These are phyloP conservation scores for Diarsia mendica DNA, from an alignment of 2,888 invertebrate genomes.

Conservation along the genomic window DNA sequence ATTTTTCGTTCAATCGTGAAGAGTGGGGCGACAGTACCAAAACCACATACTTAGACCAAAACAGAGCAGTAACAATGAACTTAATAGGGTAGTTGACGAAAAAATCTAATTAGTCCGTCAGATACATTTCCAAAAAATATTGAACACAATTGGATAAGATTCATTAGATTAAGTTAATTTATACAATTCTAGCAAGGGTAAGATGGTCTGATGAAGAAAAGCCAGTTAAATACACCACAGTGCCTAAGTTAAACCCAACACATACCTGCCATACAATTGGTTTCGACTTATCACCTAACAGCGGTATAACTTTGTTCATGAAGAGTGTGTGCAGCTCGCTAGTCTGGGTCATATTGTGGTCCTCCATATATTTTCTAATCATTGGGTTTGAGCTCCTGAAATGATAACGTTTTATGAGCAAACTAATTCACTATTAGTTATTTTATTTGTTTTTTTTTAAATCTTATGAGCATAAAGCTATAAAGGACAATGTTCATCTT, in stretches of 20 bases:
- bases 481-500: background rate
- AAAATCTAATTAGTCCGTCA: too few relatives aligned
- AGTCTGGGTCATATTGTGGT: constrained; percentile 71
- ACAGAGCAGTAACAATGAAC: too few relatives aligned
- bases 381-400: constrained; percentile 81
- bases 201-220: background rate
- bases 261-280: constrained; percentile 85
- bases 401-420: constrained; percentile 1
- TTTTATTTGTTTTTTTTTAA: background rate
- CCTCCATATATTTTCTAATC: constrained; percentile 76
- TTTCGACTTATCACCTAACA: constrained; percentile 72
- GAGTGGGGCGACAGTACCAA: background rate
- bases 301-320: constrained; percentile 79
- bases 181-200: background rate
- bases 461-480: background rate
- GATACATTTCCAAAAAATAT: too few relatives aligned
- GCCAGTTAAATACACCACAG: too few relatives aligned
- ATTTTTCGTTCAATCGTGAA: constrained; percentile 46
- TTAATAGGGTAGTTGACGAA: too few relatives aligned
- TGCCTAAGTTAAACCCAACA: constrained; percentile 13
- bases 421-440: background rate
- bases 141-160: too few relatives aligned
- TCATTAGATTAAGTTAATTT: too few relatives aligned
- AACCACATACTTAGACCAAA: background rate
- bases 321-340: constrained; percentile 78